Evolutionary conservation across 2,797 vertebrate species (phyloP).

Genomic region (Macrochelys suwanniensis): DNA sequence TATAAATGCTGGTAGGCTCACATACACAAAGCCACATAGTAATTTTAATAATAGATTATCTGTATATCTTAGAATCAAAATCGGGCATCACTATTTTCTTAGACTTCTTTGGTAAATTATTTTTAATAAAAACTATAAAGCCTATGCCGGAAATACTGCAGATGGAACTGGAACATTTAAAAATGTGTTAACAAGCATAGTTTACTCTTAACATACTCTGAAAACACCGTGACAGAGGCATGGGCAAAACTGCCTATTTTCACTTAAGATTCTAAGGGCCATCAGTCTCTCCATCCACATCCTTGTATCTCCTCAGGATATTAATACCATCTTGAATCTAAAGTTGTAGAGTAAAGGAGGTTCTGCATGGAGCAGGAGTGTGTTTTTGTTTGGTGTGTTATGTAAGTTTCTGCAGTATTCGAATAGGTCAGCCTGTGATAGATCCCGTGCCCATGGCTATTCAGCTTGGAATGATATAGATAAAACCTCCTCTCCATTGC

Average conservation of each 20-base stretch:
- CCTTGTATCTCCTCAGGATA: slow-evolving; percentile 36
- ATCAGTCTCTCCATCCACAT: slow-evolving; percentile 56
- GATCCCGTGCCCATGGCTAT: not conserved
- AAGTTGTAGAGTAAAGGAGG: slow-evolving; percentile 35
- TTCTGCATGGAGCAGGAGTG: not conserved
- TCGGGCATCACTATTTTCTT: too few species aligned
- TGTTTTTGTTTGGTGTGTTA: not conserved
- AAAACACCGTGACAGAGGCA: not conserved
- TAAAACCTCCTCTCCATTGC: not conserved
- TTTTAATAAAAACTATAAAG: not conserved
- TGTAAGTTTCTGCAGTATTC: not conserved
- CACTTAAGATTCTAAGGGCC: slow-evolving; percentile 51
- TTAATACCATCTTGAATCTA: slow-evolving; percentile 51
- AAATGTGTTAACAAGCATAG: not conserved
- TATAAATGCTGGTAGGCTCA: slow-evolving; percentile 46
- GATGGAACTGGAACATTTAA: not conserved
- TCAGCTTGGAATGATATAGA: fast-evolving
- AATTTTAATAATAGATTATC: not conserved
- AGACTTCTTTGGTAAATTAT: not conserved
- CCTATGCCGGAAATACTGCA: not conserved
- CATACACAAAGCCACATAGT: not conserved
- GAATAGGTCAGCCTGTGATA: not conserved
- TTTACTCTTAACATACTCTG: not conserved
- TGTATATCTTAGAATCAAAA: not conserved
- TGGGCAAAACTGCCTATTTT: slow-evolving; percentile 55